A percentile compares a stretch with the other conserved stretches of the same genome.
These are phyloP conservation scores for Cricetomys ansorgei DNA, from an alignment of 2,113 vertebrate species.

Conservation along the genomic window DNA sequence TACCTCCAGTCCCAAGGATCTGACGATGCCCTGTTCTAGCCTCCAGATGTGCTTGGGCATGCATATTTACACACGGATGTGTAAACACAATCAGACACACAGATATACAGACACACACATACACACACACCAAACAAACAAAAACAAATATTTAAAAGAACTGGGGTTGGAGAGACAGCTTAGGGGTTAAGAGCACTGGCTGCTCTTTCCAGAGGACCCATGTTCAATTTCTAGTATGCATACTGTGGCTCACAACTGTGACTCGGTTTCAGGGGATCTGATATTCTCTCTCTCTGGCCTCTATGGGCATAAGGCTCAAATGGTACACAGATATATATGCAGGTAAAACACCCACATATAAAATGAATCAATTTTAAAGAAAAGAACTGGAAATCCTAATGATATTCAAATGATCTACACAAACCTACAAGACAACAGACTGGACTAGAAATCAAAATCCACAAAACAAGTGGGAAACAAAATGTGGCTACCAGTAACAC, in stretches of 20 bases:
- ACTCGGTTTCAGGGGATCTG: neutral
- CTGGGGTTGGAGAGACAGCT: neutral
- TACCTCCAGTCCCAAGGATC: neutral
- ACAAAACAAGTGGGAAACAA: constrained; percentile 56
- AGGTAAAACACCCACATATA: neutral
- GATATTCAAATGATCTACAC: constrained; percentile 43
- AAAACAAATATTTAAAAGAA: neutral
- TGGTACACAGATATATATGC: neutral
- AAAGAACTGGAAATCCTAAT: constrained; percentile 11
- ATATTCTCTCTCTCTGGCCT: neutral
- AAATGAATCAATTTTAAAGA: neutral
- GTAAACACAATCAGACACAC: neutral
- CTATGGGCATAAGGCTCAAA: neutral
- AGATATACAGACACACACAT: neutral
- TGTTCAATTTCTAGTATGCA: neutral
- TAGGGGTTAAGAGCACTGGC: neutral
- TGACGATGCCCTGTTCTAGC: neutral
- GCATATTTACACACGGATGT: neutral
- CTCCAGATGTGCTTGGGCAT: neutral
- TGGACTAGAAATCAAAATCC: constrained; percentile 59
- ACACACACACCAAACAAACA: neutral
- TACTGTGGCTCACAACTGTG: neutral
- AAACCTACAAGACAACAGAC: constrained; percentile 7
- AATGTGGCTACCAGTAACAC: constrained; percentile 22
- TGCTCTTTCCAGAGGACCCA: neutral